phyloP scores from a whole-genome alignment of 2,888 invertebrate genomes.

The Acanthococcus lagerstroemiae region DNA sequence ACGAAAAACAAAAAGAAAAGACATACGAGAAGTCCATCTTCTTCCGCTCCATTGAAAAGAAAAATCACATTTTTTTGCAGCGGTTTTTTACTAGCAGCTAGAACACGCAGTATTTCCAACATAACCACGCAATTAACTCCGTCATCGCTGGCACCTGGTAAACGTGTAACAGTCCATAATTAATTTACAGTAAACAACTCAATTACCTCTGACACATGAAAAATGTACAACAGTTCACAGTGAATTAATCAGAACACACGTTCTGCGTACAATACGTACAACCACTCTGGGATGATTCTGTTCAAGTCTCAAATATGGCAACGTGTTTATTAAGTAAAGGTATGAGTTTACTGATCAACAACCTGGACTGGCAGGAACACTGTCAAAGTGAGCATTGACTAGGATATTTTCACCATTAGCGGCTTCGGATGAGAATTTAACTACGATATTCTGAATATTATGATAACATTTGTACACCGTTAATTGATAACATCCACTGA shows the following conservation, averaged over 20 bases:
- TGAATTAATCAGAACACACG: too few species aligned
- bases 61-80: conserved; percentile 67
- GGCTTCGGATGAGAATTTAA: conserved; percentile 41
- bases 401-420: conserved; percentile 40
- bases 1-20: not conserved
- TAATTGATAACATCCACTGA: conserved; percentile 42
- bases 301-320: too few species aligned
- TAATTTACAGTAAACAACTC: too few species aligned
- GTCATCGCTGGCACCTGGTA: conserved; percentile 71
- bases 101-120: conserved; percentile 67
- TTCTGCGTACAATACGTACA: too few species aligned
- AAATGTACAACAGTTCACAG: too few species aligned
- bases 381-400: conserved; percentile 52
- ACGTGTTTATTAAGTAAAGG: too few species aligned
- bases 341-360: too few species aligned
- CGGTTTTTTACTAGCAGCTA: conserved; percentile 49
- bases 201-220: too few species aligned
- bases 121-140: conserved; percentile 78
- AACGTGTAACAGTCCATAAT: not conserved
- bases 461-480: too few species aligned
- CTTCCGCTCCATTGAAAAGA: conserved; percentile 85
- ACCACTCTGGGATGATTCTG: too few species aligned
- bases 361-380: conserved; percentile 38
- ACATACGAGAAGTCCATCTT: conserved; percentile 65
- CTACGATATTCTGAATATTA: conserved; percentile 45